Evolutionary conservation across 2,797 vertebrate genomes (phyloP).

Genomic region (Leuciscus waleckii): DNA sequence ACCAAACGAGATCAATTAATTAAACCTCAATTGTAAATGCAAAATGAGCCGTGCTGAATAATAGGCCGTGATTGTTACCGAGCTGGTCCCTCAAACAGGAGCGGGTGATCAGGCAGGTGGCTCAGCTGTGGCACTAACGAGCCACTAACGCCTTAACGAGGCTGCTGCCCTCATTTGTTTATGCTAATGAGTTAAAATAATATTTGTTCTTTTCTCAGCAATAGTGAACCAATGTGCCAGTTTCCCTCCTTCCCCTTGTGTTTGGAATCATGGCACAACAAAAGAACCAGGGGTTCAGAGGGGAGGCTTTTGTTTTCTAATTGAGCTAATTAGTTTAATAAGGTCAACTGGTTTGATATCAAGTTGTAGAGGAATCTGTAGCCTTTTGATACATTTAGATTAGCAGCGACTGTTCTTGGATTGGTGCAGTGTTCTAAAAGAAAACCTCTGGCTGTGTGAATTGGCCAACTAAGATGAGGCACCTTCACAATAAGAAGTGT

Average conservation of each 20-base stretch:
- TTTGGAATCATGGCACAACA: conserved; percentile 69
- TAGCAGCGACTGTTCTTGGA: conserved; percentile 26
- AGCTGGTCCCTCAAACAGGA: conserved; percentile 29
- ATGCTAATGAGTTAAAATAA: conserved; percentile 85
- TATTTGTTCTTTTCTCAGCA: conserved; percentile 77
- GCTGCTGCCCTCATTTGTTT: conserved; percentile 84
- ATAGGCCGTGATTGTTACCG: conserved; percentile 30
- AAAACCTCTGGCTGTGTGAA: conserved; percentile 6
- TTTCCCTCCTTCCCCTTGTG: conserved; percentile 60
- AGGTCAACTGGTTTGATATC: conserved; percentile 70
- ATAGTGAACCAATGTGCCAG: conserved; percentile 42
- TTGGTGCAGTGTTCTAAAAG: background rate
- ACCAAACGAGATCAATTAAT: conserved; percentile 77
- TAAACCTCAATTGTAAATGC: conserved; percentile 84
- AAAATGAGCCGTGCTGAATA: conserved; percentile 71
- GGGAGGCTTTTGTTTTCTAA: conserved; percentile 68
- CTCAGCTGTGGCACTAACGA: conserved; percentile 82
- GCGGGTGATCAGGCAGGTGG: conserved; percentile 79
- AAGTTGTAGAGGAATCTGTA: conserved; percentile 64
- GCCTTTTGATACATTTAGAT: conserved; percentile 55
- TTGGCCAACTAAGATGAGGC: conserved; percentile 12
- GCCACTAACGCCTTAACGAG: conserved; percentile 76
- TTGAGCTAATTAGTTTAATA: conserved; percentile 76
- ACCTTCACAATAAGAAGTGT: conserved; percentile 5
- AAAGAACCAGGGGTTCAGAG: conserved; percentile 60